Percentiles rank a stretch among this genome's conserved stretches.
Evolutionary conservation across 1,140 invertebrate species (phyloP).

Genomic region (Listronotus bonariensis): DNA sequence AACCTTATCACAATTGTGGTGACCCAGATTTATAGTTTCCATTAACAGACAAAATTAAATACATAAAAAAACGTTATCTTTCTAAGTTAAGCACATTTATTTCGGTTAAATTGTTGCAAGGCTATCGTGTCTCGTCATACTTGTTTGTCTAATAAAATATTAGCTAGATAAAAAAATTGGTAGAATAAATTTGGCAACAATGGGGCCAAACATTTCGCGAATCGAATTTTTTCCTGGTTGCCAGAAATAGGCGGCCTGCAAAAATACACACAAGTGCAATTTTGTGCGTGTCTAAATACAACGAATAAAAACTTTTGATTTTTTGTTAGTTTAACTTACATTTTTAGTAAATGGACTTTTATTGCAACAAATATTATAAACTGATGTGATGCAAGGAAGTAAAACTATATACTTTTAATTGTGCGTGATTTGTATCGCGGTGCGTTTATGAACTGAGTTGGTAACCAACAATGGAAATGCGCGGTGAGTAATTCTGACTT

Average conservation of each 20-base stretch:
- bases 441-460: constrained; percentile 20
- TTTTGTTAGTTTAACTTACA: not conserved
- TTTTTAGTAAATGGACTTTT: not conserved
- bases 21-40: too few species aligned
- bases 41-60: too few species aligned
- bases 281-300: constrained; percentile 36
- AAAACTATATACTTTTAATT: constrained; percentile 1
- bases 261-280: constrained; percentile 43
- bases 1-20: too few species aligned
- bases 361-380: not conserved
- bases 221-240: constrained; percentile 52
- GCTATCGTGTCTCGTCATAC: constrained; percentile 16
- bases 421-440: constrained; percentile 13
- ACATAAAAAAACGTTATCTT: not conserved
- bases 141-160: constrained; percentile 17
- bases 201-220: constrained; percentile 32
- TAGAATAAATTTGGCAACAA: constrained; percentile 34
- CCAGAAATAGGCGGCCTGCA: constrained; percentile 51
- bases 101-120: constrained; percentile 24
- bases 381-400: not conserved
- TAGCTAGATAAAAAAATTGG: constrained; percentile 28
- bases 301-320: not conserved
- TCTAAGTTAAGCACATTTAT: not conserved
- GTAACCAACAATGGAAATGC: constrained; percentile 24
- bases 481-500: constrained; percentile 13